Percentiles rank a stretch among this genome's conserved stretches.
phyloP scores from a whole-genome alignment of 2,797 vertebrate genomes.

The Serranus cabrilla region DNA sequence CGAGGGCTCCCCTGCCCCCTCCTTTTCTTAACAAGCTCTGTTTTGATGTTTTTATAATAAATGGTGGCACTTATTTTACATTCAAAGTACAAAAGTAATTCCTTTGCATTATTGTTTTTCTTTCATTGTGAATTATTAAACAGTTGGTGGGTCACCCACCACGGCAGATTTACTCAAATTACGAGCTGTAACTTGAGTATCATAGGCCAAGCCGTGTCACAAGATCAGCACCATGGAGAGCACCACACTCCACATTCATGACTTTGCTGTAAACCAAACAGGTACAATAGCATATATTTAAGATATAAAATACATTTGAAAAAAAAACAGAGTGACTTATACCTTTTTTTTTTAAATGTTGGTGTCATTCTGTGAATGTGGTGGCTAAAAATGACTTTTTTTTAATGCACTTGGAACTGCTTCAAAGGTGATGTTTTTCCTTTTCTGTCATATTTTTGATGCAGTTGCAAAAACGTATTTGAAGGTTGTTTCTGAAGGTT shows the following conservation, averaged over 20 bases:
- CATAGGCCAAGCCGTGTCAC: background rate
- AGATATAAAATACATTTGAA: too few species aligned
- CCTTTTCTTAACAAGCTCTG: too few species aligned
- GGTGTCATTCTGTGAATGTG: background rate
- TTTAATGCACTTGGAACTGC: slow-evolving; percentile 14
- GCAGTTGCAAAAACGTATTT: slow-evolving; percentile 4
- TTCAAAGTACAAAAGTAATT: too few species aligned
- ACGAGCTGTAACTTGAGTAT: too few species aligned
- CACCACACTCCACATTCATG: background rate
- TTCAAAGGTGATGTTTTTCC: slow-evolving; percentile 24
- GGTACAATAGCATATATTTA: background rate
- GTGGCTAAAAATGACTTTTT: background rate
- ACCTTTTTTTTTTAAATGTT: too few species aligned
- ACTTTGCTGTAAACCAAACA: background rate
- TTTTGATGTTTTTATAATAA: too few species aligned
- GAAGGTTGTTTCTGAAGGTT: slow-evolving; percentile 23
- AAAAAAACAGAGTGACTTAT: background rate
- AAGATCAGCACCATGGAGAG: slow-evolving; percentile 41
- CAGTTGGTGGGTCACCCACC: too few species aligned
- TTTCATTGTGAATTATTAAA: too few species aligned
- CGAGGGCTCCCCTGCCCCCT: too few species aligned
- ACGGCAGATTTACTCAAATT: too few species aligned
- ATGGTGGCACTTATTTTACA: too few species aligned
- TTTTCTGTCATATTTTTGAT: slow-evolving; percentile 34
- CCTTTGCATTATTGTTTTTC: too few species aligned